These are phyloP conservation scores for Torymus auratus DNA, from an alignment of 2,888 invertebrate genomes.

Conservation along the genomic window DNA sequence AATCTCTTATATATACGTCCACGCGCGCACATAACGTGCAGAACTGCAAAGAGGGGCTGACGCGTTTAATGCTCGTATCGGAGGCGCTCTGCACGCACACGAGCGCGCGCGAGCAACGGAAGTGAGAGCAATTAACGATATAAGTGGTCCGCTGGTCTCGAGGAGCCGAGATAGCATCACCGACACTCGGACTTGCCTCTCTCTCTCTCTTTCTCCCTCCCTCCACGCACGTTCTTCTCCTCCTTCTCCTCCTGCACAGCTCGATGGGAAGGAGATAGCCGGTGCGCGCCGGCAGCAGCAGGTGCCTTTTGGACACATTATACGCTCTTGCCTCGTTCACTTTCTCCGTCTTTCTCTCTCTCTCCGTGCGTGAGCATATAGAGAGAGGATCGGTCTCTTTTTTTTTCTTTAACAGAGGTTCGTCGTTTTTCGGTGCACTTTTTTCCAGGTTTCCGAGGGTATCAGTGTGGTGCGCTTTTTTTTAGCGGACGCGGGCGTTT, in stretches of 20 bases:
- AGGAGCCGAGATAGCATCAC: slow-evolving; percentile 71
- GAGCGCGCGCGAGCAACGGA: slow-evolving; percentile 66
- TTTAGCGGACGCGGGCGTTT: slow-evolving; percentile 13
- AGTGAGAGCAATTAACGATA: slow-evolving; percentile 77
- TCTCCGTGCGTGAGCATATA: slow-evolving; percentile 20
- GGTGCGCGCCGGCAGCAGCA: slow-evolving; percentile 63
- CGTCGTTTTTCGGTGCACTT: not conserved
- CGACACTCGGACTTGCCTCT: slow-evolving; percentile 44
- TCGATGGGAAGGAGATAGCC: slow-evolving; percentile 64
- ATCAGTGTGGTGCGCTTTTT: not conserved
- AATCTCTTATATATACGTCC: no score
- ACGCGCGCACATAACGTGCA: no score
- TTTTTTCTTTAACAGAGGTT: slow-evolving; percentile 18
- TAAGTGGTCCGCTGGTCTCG: slow-evolving; percentile 76
- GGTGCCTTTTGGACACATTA: slow-evolving; percentile 75
- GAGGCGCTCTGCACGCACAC: slow-evolving; percentile 59
- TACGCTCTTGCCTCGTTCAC: slow-evolving; percentile 69
- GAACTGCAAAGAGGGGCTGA: not conserved
- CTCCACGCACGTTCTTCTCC: not conserved
- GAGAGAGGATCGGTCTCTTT: slow-evolving; percentile 15
- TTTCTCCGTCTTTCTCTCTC: slow-evolving; percentile 50
- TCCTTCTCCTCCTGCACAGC: slow-evolving; percentile 11
- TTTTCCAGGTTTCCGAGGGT: not conserved
- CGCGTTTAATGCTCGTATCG: slow-evolving; percentile 56
- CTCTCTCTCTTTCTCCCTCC: not conserved